These are phyloP conservation scores for Steatocranus sp. DNA, from an alignment of 2,797 vertebrate species.

Conservation along the genomic window DNA sequence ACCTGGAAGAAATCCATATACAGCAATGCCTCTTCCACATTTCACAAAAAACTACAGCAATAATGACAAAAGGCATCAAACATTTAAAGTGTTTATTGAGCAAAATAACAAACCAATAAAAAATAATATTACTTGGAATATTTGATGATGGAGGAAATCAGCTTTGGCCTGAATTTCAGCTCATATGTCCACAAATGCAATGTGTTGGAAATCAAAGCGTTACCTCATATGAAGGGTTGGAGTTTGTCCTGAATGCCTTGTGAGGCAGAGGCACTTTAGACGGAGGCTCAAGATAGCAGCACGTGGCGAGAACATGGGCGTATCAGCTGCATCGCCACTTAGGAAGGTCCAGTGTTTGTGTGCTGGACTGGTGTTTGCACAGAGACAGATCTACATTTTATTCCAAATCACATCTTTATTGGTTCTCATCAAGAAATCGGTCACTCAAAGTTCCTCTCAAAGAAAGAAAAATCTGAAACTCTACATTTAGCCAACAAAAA, in stretches of 20 bases:
- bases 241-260: conserved; percentile 40
- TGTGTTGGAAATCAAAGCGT: neutral
- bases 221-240: neutral
- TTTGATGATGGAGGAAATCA: neutral
- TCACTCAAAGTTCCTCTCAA: conserved; percentile 2
- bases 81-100: conserved; percentile 59
- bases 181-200: neutral
- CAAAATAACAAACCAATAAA: conserved; percentile 32
- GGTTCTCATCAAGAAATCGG: conserved; percentile 7
- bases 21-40: neutral
- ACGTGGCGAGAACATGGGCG: neutral
- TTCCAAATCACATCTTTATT: conserved; percentile 31
- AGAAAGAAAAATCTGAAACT: neutral
- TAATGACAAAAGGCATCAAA: neutral
- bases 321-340: neutral
- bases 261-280: conserved; percentile 61
- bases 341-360: neutral
- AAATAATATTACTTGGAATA: neutral
- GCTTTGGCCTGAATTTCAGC: neutral
- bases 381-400: neutral
- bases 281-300: conserved; percentile 32
- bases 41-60: neutral
- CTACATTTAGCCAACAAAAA: conserved; percentile 10
- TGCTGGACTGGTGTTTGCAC: neutral
- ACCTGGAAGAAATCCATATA: neutral